A percentile compares a stretch with the other conserved stretches of the same genome.
Conservation (phyloP, 2,888 invertebrate species). For the Epinotia brunnichana region DNA sequence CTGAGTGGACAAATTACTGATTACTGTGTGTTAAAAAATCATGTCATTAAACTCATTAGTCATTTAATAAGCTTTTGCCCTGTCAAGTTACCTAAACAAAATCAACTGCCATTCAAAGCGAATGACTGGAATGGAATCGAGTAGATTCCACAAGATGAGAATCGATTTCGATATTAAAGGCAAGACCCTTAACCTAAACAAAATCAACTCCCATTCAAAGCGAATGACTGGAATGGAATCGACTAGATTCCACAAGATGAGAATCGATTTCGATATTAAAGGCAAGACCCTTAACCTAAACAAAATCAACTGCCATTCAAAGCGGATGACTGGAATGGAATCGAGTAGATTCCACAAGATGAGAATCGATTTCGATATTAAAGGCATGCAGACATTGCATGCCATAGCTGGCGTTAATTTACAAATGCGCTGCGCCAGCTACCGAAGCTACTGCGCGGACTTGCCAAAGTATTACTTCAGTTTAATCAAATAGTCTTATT, state of each 20-base stretch:
- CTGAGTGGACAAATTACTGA: neutral
- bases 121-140: slow-evolving; percentile 7
- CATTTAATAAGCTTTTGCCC: neutral
- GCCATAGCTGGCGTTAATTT: too few relatives aligned
- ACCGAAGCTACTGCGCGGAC: too few relatives aligned
- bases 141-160: neutral
- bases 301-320: neutral
- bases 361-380: neutral
- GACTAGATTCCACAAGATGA: neutral
- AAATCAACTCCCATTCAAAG: neutral
- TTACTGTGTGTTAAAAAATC: neutral
- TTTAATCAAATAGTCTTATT: neutral
- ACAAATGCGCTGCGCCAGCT: too few relatives aligned
- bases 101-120: slow-evolving; percentile 2
- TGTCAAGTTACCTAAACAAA: too few relatives aligned
- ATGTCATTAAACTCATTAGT: too few relatives aligned
- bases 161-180: neutral
- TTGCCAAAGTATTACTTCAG: too few relatives aligned
- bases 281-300: neutral
- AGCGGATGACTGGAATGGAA: slow-evolving; percentile 5
- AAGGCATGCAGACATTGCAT: too few relatives aligned
- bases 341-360: neutral
- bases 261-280: neutral
- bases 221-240: slow-evolving; percentile 3
- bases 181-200: neutral